A percentile compares a stretch with the other conserved stretches of the same genome.
Conservation (phyloP, 1,140 invertebrate species). For the Sipha flava region DNA sequence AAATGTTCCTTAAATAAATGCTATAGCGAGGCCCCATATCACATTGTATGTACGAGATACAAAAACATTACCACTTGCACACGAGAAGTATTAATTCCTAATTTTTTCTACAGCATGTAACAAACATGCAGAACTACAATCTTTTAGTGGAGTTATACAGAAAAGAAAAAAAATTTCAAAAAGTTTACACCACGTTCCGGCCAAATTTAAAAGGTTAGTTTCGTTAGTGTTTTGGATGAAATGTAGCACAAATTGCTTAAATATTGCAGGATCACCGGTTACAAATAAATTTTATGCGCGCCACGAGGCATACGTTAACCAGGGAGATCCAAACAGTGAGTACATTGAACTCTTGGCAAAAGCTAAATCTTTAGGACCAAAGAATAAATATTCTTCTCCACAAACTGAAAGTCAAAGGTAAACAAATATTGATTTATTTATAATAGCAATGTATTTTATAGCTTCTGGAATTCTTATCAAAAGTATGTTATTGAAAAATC, state of each 20-base stretch:
- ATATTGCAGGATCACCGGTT: constrained; percentile 2
- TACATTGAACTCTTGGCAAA: background rate
- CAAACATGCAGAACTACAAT: background rate
- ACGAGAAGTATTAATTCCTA: too few species aligned
- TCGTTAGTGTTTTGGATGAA: background rate
- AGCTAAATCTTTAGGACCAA: constrained; percentile 11
- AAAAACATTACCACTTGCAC: too few species aligned
- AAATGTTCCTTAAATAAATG: too few species aligned
- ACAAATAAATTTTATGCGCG: constrained; percentile 12
- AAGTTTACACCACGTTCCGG: constrained; percentile 14
- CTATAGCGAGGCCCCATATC: too few species aligned
- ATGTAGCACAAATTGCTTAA: too few species aligned
- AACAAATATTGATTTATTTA: background rate
- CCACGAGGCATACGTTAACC: background rate
- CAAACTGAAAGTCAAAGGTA: constrained; percentile 27
- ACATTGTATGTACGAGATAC: too few species aligned
- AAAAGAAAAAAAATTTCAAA: constrained; percentile 20
- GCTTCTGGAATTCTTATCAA: too few species aligned
- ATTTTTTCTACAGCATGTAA: background rate
- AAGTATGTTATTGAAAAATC: too few species aligned
- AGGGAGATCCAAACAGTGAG: background rate
- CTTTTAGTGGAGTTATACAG: background rate
- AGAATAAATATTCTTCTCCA: constrained; percentile 8
- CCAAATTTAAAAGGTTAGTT: constrained; percentile 22
- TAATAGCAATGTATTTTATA: background rate